Base-by-base conservation (phyloP, 2,797 vertebrate genomes). In the Typhlichthys subterraneus region DNA sequence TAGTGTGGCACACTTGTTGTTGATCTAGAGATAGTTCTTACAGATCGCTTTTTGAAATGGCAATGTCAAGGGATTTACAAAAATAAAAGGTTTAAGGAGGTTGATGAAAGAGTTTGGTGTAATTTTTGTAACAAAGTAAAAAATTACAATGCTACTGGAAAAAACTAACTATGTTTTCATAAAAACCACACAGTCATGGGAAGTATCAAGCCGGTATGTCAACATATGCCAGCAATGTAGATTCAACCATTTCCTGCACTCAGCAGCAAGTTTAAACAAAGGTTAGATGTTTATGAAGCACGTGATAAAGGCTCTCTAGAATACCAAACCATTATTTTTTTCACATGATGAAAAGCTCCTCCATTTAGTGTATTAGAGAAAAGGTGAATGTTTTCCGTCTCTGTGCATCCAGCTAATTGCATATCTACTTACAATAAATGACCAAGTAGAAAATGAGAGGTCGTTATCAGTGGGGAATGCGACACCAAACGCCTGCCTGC, bases 171-270 rank as follows among this genome's bases (percentile, higher is more conserved):
- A 66, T 47, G 45, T 57, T 63, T 33, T 63, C 51, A 77, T 74
- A 76, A 72, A 81, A 81, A 70, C 42, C 10, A 72, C 45, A 80
- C 73, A 74, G 70, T 62, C 72, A 76, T 61, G 76, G 73, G 65
- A 85, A 85, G 72, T 59, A 59, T 55, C 57, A 55, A 63, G 17
- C 45, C 62, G 65, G 57, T 68, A 53, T 72, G 65, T 86, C 75
- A 83, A 75, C 84, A 67, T 64, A 68, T 45, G 13, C 47, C 72
- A 58, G 12, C 58, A 61, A 76, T 59, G 60, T 72, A 1, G 53
- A 73, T 78, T 81, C 50, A 74, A 78, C 60, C 59, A 48, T 81
- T 81, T 82, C 69, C 72, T 76, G 64, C 59, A 13, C 61, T 77
- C 75, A 70, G 13, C 42, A 42, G 12, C 42, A 70, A 74, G 75